Conservation (phyloP, 2,113 vertebrate genomes). For the Notothenia rossii region DNA sequence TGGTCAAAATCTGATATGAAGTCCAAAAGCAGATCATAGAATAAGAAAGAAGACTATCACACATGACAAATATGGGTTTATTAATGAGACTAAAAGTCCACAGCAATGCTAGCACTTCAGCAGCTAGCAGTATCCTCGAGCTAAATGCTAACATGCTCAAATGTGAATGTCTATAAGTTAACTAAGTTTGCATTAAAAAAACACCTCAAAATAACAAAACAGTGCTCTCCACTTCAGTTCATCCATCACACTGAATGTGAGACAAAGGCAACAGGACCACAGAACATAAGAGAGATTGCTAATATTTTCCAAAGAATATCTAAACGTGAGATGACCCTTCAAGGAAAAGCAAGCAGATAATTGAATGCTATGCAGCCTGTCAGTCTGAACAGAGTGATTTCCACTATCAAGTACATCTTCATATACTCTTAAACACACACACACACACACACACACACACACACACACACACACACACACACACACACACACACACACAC, state of each 20-base stretch:
- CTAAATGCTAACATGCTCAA: no score
- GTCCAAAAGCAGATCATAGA: background rate
- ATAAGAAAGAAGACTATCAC: background rate
- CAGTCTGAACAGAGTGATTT: background rate
- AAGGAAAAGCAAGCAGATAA: background rate
- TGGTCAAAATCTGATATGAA: background rate
- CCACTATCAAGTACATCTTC: background rate
- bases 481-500: background rate
- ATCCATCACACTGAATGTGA: background rate
- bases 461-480: background rate
- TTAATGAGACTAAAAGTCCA: background rate
- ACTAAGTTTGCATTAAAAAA: background rate
- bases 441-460: background rate
- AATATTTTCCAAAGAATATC: conserved; percentile 3
- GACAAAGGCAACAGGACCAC: background rate
- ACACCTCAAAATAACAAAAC: background rate
- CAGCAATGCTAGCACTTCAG: background rate
- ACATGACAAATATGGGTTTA: background rate
- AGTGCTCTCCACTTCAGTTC: background rate
- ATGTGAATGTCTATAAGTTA: no score
- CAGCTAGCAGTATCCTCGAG: no score
- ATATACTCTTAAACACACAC: background rate
- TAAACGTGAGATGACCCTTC: background rate
- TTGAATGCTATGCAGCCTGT: background rate
- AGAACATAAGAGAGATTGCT: background rate